Evolutionary conservation across 2,113 vertebrate species (phyloP).

Genomic region (Macaca nemestrina): DNA sequence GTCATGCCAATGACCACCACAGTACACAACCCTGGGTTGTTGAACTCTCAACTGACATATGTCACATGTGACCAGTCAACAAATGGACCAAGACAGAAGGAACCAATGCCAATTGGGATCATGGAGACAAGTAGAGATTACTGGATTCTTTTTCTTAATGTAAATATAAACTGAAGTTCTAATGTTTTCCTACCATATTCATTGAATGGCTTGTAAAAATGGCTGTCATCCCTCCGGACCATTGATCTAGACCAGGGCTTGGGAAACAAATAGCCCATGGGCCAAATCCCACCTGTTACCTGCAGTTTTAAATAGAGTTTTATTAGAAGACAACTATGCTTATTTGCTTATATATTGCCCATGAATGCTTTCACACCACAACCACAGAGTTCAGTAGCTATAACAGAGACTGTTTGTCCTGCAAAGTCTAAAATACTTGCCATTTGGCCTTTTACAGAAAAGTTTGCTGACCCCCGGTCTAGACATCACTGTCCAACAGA

Average conservation of each 20-base stretch:
- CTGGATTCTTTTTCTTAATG: neutral
- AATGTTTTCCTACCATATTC: neutral
- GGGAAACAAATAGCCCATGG: neutral
- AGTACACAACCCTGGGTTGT: no score
- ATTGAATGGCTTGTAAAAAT: neutral
- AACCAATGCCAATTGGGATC: neutral
- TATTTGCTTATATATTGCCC: neutral
- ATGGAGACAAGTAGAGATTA: neutral
- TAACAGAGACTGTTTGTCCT: neutral
- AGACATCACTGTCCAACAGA: neutral
- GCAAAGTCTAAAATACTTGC: neutral
- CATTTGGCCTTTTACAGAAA: neutral
- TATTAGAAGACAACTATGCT: neutral
- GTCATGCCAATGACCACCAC: neutral
- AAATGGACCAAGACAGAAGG: neutral
- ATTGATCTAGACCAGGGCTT: neutral
- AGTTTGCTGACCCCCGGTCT: neutral
- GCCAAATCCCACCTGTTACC: neutral
- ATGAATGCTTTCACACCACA: neutral
- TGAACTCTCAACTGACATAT: neutral
- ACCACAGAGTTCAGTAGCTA: neutral
- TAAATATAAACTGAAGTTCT: neutral
- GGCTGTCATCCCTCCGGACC: neutral
- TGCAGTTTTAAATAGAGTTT: slow-evolving; percentile 18
- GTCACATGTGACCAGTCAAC: neutral